These are phyloP conservation scores for Lucilia cuprina DNA, from an alignment of 1,140 invertebrate species.

Conservation along the genomic window DNA sequence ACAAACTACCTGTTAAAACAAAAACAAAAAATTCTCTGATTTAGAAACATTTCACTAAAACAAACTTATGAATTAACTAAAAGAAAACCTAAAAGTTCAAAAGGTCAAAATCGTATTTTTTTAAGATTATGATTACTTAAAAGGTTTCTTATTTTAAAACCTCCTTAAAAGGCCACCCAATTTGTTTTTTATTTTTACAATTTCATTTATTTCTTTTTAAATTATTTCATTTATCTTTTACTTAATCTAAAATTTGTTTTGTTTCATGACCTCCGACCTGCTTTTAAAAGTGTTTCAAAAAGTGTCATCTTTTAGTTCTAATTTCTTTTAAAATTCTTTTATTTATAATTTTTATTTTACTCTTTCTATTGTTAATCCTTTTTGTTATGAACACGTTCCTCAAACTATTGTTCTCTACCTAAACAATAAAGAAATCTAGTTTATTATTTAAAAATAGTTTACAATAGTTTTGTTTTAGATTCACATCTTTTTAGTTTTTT, in stretches of 20 bases:
- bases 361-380: not conserved
- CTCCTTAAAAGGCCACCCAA: not conserved
- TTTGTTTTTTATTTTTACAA: not conserved
- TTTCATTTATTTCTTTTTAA: not conserved
- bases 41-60: not conserved
- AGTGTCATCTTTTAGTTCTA: not conserved
- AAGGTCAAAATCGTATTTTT: not conserved
- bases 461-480: not conserved
- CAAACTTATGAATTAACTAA: not conserved
- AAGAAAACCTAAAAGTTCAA: not conserved
- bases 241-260: not conserved
- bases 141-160: not conserved
- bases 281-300: not conserved
- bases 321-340: no score
- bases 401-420: not conserved
- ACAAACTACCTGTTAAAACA: not conserved
- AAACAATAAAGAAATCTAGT: not conserved
- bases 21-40: not conserved
- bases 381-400: not conserved
- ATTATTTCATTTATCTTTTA: not conserved
- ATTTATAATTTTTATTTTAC: not conserved
- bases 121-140: not conserved
- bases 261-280: not conserved
- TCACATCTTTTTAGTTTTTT: not conserved
- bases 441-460: not conserved